phyloP scores from a whole-genome alignment of 2,797 vertebrate species.

The Tenualosa thibaudeaui region DNA sequence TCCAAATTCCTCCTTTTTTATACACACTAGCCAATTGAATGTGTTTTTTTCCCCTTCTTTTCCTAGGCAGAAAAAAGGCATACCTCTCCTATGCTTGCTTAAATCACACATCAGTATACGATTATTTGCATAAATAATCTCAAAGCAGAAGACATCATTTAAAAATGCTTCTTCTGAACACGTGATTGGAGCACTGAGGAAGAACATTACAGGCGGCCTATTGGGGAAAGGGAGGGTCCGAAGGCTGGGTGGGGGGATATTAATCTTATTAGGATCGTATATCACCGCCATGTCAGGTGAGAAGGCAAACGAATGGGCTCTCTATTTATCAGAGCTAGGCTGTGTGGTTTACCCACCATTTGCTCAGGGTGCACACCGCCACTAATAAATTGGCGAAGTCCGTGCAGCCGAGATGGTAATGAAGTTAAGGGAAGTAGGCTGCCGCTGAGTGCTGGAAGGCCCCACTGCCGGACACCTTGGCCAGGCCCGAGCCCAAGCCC shows the following conservation, averaged over 20 bases:
- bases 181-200: conserved; percentile 49
- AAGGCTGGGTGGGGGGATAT: conserved; percentile 74
- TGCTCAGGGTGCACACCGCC: conserved; percentile 78
- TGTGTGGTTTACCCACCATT: conserved; percentile 86
- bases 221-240: conserved; percentile 60
- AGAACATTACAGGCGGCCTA: conserved; percentile 66
- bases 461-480: conserved; percentile 40
- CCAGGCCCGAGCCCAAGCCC: conserved; percentile 54
- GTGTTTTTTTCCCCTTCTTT: not conserved
- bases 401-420: conserved; percentile 84
- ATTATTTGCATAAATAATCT: conserved; percentile 22
- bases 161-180: conserved; percentile 43
- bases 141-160: not conserved
- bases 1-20: conserved; percentile 5
- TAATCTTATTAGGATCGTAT: conserved; percentile 96
- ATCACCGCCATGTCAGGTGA: conserved; percentile 93
- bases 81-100: not conserved
- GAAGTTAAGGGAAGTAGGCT: conserved; percentile 77
- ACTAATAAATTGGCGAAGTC: conserved; percentile 97
- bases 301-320: conserved; percentile 92
- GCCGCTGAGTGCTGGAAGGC: conserved; percentile 71
- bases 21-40: not conserved
- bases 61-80: not conserved
- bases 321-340: conserved; percentile 96
- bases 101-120: not conserved